A percentile compares a stretch with the other conserved stretches of the same genome.
phyloP scores from a whole-genome alignment of 2,888 invertebrate genomes.

The Petrophora chlorosata region DNA sequence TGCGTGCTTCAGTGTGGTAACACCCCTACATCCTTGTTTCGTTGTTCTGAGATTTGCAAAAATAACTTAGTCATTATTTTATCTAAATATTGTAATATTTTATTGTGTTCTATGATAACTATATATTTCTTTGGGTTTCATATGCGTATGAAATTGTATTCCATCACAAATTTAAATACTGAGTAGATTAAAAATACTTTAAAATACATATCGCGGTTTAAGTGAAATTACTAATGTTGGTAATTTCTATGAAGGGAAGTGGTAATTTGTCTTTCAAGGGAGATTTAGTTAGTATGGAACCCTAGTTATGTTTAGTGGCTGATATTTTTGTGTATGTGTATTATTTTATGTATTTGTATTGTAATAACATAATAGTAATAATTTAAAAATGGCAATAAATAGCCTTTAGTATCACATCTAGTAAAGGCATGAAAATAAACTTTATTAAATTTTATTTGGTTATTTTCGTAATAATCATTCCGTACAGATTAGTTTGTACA shows the following conservation, averaged over 20 bases:
- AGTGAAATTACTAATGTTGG: not conserved
- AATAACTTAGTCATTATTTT: slow-evolving; percentile 27
- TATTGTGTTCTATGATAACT: slow-evolving; percentile 14
- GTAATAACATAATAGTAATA: slow-evolving; percentile 11
- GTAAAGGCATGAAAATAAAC: slow-evolving; percentile 26
- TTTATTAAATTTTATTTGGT: slow-evolving; percentile 29
- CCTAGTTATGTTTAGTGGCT: slow-evolving; percentile 24
- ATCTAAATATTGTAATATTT: slow-evolving; percentile 14
- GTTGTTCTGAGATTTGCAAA: slow-evolving; percentile 17
- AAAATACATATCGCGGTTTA: slow-evolving; percentile 32
- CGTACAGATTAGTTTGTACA: slow-evolving; percentile 57
- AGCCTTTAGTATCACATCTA: slow-evolving; percentile 23
- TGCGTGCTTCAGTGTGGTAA: slow-evolving; percentile 2
- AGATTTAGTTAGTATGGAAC: slow-evolving; percentile 26
- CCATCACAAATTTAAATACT: slow-evolving; percentile 32
- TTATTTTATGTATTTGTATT: slow-evolving; percentile 13
- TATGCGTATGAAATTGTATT: slow-evolving; percentile 17
- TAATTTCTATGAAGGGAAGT: too few species aligned
- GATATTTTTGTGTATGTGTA: slow-evolving; percentile 31
- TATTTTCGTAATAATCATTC: slow-evolving; percentile 54
- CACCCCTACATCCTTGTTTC: slow-evolving; percentile 5
- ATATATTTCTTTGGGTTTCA: slow-evolving; percentile 21
- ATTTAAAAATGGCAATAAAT: slow-evolving; percentile 23
- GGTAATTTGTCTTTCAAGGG: slow-evolving; percentile 21
- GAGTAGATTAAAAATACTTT: slow-evolving; percentile 27